These are phyloP conservation scores for Acarapis woodi DNA, from an alignment of 1,140 invertebrate species.

Conservation along the genomic window DNA sequence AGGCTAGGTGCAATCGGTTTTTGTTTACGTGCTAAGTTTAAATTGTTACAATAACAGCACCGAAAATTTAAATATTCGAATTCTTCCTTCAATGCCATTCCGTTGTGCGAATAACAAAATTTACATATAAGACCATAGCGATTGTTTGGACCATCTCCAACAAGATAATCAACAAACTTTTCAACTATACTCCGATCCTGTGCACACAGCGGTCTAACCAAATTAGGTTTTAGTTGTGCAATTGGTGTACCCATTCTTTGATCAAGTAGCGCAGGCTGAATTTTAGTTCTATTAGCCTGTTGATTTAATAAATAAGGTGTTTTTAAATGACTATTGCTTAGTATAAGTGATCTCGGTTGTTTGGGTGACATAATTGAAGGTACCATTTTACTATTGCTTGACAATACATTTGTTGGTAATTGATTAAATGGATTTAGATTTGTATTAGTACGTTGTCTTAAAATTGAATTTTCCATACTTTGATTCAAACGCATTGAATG, in stretches of 20 bases:
- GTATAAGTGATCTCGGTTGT: background rate
- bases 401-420: too few species aligned
- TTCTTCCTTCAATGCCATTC: slow-evolving; percentile 85
- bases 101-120: slow-evolving; percentile 69
- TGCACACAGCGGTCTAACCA: slow-evolving; percentile 23
- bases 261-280: background rate
- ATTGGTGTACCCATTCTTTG: background rate
- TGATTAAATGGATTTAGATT: too few species aligned
- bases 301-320: background rate
- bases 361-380: background rate
- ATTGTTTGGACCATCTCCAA: slow-evolving; percentile 80
- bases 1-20: slow-evolving; percentile 3
- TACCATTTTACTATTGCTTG: background rate
- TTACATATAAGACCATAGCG: slow-evolving; percentile 78
- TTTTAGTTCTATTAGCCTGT: background rate
- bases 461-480: background rate
- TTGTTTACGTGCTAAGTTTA: slow-evolving; percentile 24
- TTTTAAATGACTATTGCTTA: background rate
- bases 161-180: slow-evolving; percentile 63
- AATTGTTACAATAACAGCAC: slow-evolving; percentile 56
- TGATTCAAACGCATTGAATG: too few species aligned
- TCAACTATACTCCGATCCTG: slow-evolving; percentile 39
- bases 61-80: slow-evolving; percentile 71
- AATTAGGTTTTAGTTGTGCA: slow-evolving; percentile 16
- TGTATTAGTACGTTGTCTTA: too few species aligned